phyloP scores from a whole-genome alignment of 2,888 invertebrate species.

The Aphodius granarius region DNA sequence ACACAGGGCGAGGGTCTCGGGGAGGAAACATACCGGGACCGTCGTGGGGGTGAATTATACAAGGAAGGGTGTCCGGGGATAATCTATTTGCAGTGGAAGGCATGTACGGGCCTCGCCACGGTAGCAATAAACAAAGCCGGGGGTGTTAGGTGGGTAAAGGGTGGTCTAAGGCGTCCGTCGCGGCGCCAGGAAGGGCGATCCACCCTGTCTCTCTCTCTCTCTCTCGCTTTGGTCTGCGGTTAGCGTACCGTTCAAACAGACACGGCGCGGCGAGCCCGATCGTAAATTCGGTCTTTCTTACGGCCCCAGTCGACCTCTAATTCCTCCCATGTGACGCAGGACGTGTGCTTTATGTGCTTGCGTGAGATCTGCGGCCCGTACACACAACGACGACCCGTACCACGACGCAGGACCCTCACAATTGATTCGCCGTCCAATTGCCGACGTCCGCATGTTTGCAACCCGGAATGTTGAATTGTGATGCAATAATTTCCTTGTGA shows the following conservation, averaged over 20 bases:
- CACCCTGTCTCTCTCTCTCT: background rate
- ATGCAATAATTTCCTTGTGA: background rate
- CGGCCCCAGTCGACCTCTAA: slow-evolving; percentile 51
- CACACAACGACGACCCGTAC: slow-evolving; percentile 39
- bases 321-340: slow-evolving; percentile 53
- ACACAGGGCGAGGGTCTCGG: slow-evolving; percentile 12
- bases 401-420: background rate
- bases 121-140: slow-evolving; percentile 25
- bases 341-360: slow-evolving; percentile 54
- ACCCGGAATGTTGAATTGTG: background rate
- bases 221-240: slow-evolving; percentile 34
- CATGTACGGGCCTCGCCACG: slow-evolving; percentile 16
- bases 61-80: slow-evolving; percentile 16
- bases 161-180: slow-evolving; percentile 7
- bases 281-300: slow-evolving; percentile 53
- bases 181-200: background rate
- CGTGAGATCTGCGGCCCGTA: slow-evolving; percentile 41
- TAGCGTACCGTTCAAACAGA: slow-evolving; percentile 48
- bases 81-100: slow-evolving; percentile 28
- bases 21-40: background rate
- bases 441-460: background rate
- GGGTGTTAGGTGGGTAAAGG: slow-evolving; percentile 31
- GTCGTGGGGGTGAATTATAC: slow-evolving; percentile 9
- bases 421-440: slow-evolving; percentile 2
- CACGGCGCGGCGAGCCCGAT: slow-evolving; percentile 45